Base-by-base conservation (phyloP, 2,888 invertebrate species). In the Zaprionus obscuricornis region DNA sequence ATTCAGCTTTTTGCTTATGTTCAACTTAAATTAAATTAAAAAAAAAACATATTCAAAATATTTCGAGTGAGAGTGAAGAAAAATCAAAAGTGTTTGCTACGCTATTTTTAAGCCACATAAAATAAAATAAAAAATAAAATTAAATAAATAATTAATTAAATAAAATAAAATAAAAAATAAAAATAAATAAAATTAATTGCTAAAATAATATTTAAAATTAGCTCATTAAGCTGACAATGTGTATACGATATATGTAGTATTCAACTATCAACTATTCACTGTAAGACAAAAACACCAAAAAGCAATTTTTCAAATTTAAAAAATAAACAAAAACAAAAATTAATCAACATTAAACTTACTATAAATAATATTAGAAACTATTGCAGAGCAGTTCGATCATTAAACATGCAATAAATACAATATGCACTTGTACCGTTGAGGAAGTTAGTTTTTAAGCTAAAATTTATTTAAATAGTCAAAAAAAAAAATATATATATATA, bases 341-440 rank as follows among this genome's bases (percentile, higher is more conserved):
- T n/a, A n/a, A 18, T 27, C 8, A 24, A 27, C 75, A 78, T 51
- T 57, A 55, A 66, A 31, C 13, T 36, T 33, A 36, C 22, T 18
- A 29, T 13, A 13, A 24, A 26, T 14, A 8, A 16, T 11, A 40
- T 3, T 31, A 10, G 13, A 34, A 37, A 54, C 72, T 85, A 83
- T 85, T 85, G 86, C 88, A 87, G 87, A 87, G 86, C 85, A 87
- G 66, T 70, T 74, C 74, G 37, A 20, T n/a, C n/a, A n/a, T n/a
- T n/a, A n/a, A n/a, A n/a, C n/a, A n/a, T n/a, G n/a, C n/a, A n/a
- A n/a, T n/a, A 43, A 1, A 39, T 0, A 46, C 8, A 50, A 18
- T 2, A 31, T 55, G 85, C 86, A 81, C 81, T 81, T 81, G 81
- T 81, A 81, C 86, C 84, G 85, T 74, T 74, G 65, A 51, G 31